phyloP scores from a whole-genome alignment of 2,888 invertebrate genomes.

The Pecten maximus region DNA sequence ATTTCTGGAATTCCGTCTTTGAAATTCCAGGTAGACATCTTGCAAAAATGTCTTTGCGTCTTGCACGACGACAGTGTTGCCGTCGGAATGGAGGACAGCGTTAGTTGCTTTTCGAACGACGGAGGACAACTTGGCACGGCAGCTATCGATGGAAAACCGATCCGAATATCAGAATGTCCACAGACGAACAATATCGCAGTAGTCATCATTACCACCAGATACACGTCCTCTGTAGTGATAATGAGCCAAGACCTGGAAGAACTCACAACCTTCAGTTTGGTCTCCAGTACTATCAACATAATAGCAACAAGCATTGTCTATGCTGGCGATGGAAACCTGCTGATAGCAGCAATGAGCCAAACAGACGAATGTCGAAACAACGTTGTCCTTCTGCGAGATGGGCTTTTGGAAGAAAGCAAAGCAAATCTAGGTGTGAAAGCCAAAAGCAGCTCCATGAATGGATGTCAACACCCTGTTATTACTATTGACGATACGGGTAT shows the following conservation, averaged over 20 bases:
- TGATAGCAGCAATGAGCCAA: not conserved
- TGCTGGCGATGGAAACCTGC: not conserved
- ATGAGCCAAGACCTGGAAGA: not conserved
- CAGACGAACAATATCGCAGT: not conserved
- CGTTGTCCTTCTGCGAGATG: not conserved
- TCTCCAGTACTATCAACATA: not conserved
- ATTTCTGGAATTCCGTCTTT: not conserved
- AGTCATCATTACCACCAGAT: not conserved
- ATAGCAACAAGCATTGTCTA: not conserved
- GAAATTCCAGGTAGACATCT: not conserved
- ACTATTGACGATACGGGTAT: not conserved
- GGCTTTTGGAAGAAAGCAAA: not conserved
- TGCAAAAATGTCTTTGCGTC: not conserved
- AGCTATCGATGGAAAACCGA: not conserved
- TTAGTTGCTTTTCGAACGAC: not conserved
- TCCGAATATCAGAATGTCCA: slow-evolving; percentile 20
- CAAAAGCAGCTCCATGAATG: not conserved
- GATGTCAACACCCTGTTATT: not conserved
- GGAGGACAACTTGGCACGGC: not conserved
- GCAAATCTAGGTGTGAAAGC: not conserved
- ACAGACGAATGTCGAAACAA: not conserved
- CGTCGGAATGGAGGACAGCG: not conserved
- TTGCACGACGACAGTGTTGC: not conserved
- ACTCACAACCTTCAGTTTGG: not conserved
- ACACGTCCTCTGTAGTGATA: not conserved